Percentiles rank a stretch among this genome's conserved stretches.
Evolutionary conservation across 2,113 vertebrate species (phyloP).

Genomic region (Tympanuchus pallidicinctus): DNA sequence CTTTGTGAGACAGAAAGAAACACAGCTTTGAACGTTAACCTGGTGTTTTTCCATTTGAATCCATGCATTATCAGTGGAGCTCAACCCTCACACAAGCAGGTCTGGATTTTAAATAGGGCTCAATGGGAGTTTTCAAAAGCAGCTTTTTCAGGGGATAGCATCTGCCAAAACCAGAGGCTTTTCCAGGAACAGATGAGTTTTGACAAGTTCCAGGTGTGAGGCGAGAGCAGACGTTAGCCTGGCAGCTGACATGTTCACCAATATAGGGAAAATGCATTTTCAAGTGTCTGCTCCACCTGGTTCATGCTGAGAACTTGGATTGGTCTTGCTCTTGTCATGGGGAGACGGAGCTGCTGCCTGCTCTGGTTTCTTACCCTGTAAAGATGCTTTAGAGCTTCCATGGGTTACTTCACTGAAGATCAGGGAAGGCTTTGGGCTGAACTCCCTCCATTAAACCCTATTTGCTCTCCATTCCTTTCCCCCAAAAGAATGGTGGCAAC

Average conservation of each 20-base stretch:
- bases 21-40: not conserved
- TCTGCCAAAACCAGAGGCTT: conserved; percentile 25
- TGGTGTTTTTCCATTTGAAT: not conserved
- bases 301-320: not conserved
- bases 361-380: not conserved
- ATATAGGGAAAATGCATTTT: not conserved
- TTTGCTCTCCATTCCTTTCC: not conserved
- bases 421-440: not conserved
- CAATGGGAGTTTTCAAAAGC: not conserved
- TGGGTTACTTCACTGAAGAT: not conserved
- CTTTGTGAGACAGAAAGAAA: not conserved
- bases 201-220: conserved; percentile 35
- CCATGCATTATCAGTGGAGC: not conserved
- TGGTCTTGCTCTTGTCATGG: not conserved
- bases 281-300: not conserved
- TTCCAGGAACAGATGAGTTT: not conserved
- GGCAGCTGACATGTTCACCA: not conserved
- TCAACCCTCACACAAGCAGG: not conserved
- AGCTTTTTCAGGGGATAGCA: not conserved
- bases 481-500: not conserved
- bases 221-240: not conserved
- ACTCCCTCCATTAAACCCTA: accelerated
- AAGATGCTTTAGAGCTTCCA: not conserved
- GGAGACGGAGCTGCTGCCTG: not conserved
- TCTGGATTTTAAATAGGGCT: conserved; percentile 1